These are phyloP conservation scores for Dinocampus coccinellae DNA, from an alignment of 2,888 invertebrate genomes.

Conservation along the genomic window DNA sequence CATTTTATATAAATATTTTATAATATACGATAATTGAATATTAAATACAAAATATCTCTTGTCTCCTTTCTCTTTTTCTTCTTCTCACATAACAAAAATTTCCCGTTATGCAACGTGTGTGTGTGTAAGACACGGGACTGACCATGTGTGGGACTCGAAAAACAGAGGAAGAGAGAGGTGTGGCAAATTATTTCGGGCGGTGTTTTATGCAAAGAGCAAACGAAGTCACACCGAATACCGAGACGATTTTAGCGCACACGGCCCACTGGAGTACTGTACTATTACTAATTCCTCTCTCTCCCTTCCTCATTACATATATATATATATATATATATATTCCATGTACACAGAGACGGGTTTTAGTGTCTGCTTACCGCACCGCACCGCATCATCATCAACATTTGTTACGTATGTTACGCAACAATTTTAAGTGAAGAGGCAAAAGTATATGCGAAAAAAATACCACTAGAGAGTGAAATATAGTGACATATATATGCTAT, in stretches of 20 bases:
- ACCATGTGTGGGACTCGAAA: neutral
- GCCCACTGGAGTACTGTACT: constrained; percentile 17
- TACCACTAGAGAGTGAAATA: neutral
- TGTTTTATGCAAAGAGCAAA: constrained; percentile 41
- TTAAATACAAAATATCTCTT: neutral
- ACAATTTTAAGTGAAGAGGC: constrained; percentile 14
- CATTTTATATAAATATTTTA: neutral
- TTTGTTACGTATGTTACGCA: neutral
- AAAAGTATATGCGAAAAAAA: neutral
- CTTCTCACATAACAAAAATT: neutral
- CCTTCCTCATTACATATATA: too few relatives aligned
- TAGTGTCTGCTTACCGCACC: neutral
- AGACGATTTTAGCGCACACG: constrained; percentile 37
- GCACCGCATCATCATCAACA: constrained; percentile 1
- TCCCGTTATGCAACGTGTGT: constrained; percentile 51
- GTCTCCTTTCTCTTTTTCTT: too few relatives aligned
- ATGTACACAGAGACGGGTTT: neutral
- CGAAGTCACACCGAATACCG: constrained; percentile 38
- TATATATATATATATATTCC: neutral
- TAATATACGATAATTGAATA: neutral
- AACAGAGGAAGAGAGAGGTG: constrained; percentile 24
- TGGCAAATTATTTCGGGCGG: constrained; percentile 52
- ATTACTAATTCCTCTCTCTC: neutral
- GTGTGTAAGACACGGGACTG: neutral
- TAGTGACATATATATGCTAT: neutral